These are phyloP conservation scores for Aythya fuligula DNA, from an alignment of 2,797 vertebrate genomes.

Conservation along the genomic window DNA sequence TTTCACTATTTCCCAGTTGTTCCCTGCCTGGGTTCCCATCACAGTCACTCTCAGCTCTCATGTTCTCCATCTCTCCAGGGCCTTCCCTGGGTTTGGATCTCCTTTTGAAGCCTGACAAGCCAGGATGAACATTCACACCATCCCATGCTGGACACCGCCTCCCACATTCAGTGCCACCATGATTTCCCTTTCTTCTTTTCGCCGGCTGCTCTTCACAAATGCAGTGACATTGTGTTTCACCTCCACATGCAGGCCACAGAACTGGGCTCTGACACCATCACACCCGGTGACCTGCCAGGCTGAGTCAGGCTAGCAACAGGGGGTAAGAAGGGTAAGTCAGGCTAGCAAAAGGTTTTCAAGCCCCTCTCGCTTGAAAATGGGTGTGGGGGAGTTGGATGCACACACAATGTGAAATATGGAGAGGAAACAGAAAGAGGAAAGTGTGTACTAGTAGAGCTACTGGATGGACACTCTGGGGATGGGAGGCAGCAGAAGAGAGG, in stretches of 20 bases:
- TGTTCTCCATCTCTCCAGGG: not conserved
- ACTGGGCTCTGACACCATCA: fast-evolving
- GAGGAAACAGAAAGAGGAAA: not conserved
- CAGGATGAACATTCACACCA: not conserved
- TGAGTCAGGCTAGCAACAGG: not conserved
- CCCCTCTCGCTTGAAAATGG: not conserved
- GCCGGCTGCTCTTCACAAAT: not conserved
- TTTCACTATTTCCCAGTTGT: not conserved
- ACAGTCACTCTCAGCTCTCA: not conserved
- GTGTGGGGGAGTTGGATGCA: not conserved
- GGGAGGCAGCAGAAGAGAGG: not conserved
- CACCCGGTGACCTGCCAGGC: not conserved
- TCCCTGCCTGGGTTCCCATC: conserved; percentile 3
- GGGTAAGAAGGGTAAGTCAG: too few relatives aligned
- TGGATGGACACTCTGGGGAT: not conserved
- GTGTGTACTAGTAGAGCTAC: not conserved
- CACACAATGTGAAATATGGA: not conserved
- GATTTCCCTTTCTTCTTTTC: not conserved
- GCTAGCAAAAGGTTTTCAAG: not conserved
- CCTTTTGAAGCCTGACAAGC: not conserved
- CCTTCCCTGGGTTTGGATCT: conserved; percentile 23
- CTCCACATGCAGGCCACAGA: not conserved
- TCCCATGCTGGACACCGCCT: not conserved
- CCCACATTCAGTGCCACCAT: not conserved
- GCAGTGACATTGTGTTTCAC: not conserved